phyloP scores from a whole-genome alignment of 2,797 vertebrate genomes.

The Karalla daura region DNA sequence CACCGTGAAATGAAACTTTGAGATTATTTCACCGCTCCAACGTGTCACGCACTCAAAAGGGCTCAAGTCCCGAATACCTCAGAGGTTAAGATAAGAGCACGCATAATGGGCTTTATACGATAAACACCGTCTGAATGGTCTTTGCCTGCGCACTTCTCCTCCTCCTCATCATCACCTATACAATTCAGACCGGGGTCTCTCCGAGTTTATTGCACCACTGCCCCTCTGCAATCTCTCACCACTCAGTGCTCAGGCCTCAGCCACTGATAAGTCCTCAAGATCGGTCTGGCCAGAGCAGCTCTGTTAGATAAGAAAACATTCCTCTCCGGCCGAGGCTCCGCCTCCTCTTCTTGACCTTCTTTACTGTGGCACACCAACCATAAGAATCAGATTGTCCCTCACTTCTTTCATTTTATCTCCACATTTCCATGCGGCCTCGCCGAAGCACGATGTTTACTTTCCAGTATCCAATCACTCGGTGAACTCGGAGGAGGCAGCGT shows the following conservation, averaged over 20 bases:
- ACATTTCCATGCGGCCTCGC: slow-evolving; percentile 26
- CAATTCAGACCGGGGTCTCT: slow-evolving; percentile 39
- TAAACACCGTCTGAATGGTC: slow-evolving; percentile 32
- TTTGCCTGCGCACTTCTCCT: slow-evolving; percentile 44
- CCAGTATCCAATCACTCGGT: slow-evolving; percentile 50
- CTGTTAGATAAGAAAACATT: slow-evolving; percentile 75
- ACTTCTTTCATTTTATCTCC: slow-evolving; percentile 6
- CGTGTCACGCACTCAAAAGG: slow-evolving; percentile 28
- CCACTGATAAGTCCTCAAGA: slow-evolving; percentile 70
- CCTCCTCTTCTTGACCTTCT: slow-evolving; percentile 21
- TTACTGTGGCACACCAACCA: not conserved
- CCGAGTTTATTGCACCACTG: slow-evolving; percentile 37
- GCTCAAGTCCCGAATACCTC: slow-evolving; percentile 24
- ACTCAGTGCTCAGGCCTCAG: slow-evolving; percentile 53
- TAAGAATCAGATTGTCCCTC: slow-evolving; percentile 4
- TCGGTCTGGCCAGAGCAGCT: slow-evolving; percentile 63
- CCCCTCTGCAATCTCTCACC: slow-evolving; percentile 58
- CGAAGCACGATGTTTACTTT: slow-evolving; percentile 57
- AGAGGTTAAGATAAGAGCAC: slow-evolving; percentile 28
- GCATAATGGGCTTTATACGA: slow-evolving; percentile 29
- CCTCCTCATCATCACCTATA: slow-evolving; percentile 41
- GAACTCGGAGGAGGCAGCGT: slow-evolving; percentile 3
- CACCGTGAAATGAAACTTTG: slow-evolving; percentile 15
- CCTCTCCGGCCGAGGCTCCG: slow-evolving; percentile 46
- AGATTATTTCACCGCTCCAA: slow-evolving; percentile 39